phyloP scores from a whole-genome alignment of 53 echinoderm and acorn worm species.

The Echinometra lucunter region DNA sequence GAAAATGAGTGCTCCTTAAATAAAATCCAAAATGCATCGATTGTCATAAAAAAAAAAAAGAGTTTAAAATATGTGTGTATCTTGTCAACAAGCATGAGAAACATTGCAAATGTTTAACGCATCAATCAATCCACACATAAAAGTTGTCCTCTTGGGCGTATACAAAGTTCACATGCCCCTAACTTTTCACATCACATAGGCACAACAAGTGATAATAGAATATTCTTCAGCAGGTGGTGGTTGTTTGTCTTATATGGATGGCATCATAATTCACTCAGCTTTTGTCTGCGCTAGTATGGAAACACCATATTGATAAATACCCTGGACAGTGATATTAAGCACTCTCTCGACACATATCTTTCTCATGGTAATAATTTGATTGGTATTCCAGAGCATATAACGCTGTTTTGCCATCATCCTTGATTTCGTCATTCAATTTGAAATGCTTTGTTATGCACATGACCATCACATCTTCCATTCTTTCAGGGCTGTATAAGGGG shows the following conservation, averaged over 20 bases:
- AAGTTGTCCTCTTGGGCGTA: conserved; percentile 13
- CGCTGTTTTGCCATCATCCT: conserved; percentile 3
- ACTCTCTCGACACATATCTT: conserved; percentile 27
- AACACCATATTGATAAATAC: conserved; percentile 40
- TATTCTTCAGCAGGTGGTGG: not conserved
- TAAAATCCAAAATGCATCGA: too few species aligned
- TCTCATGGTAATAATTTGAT: conserved; percentile 16
- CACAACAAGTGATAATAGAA: not conserved
- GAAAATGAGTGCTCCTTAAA: too few species aligned
- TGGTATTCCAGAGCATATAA: not conserved
- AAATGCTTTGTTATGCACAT: conserved; percentile 12
- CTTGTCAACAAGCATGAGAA: not conserved
- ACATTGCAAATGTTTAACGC: not conserved
- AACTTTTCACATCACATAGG: not conserved
- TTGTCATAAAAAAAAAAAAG: not conserved
- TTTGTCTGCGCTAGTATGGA: conserved; percentile 6
- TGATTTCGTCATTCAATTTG: not conserved
- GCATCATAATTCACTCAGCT: not conserved
- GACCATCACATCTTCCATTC: conserved; percentile 23
- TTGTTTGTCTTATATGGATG: not conserved
- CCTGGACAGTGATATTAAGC: not conserved
- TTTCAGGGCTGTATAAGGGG: not conserved
- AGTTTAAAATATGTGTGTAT: not conserved
- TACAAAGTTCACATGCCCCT: conserved; percentile 5
- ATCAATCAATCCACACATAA: conserved; percentile 24